A percentile compares a stretch with the other conserved stretches of the same genome.
These are phyloP conservation scores for Fringilla coelebs DNA, from an alignment of 2,797 vertebrate species.

Conservation along the genomic window DNA sequence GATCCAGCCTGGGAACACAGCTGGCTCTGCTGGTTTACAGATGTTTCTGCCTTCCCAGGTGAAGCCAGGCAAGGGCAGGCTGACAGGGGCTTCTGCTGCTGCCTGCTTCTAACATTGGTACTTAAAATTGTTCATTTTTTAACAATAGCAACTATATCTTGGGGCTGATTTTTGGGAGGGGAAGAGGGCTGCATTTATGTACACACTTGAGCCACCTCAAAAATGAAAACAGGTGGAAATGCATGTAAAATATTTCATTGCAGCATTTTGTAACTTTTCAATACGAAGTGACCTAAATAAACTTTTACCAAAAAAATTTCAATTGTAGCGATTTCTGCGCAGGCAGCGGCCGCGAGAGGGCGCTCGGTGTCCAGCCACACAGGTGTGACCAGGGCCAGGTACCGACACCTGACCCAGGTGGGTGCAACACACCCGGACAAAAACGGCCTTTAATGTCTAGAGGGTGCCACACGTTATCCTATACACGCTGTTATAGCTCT, in stretches of 20 bases:
- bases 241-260: neutral
- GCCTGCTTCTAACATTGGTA: neutral
- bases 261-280: neutral
- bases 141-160: neutral
- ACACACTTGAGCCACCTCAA: neutral
- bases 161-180: neutral
- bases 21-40: neutral
- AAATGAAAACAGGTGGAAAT: neutral
- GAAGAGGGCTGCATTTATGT: neutral
- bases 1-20: neutral
- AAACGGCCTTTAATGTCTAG: fast-evolving
- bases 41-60: neutral
- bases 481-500: fast-evolving
- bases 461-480: neutral
- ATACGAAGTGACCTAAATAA: neutral
- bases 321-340: neutral
- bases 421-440: too few relatives aligned
- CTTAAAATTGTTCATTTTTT: neutral
- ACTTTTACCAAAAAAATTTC: neutral
- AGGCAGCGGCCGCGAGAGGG: neutral
- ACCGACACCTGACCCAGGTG: neutral
- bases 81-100: neutral
- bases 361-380: neutral
- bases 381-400: neutral
- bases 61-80: neutral